Evolutionary conservation across 2,888 invertebrate species (phyloP), one percentile per base, ranked within the genome.

Genomic region (Phyllotreta striolata): DNA sequence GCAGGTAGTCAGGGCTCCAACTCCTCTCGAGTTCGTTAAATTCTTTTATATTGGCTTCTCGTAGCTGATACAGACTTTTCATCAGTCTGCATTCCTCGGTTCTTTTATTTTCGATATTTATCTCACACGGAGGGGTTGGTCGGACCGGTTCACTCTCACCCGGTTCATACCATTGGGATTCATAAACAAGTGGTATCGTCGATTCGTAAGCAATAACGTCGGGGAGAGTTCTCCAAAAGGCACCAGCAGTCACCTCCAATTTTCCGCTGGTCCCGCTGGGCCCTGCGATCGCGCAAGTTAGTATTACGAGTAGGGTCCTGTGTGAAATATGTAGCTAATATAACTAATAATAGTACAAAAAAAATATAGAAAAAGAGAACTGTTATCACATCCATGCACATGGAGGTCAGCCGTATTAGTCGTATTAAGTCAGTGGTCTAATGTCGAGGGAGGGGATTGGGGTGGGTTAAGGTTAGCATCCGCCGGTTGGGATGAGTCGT

Each of bases 231-330:
- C 37, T 51, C 51, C 51, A 51, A 10, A 35, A 51, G 10, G 51
- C 47, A 2, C 47, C 47, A 14, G 47, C 24, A 14, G 47, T 47
- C 24, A 47, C 24, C 13, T 47, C 47, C 8, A 47, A 3, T 9
- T 47, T 12, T n/a, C 12, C 10, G 3, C 10, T 41, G 43, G n/a
- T 41, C 4, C 43, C 58, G 24, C 24, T 4, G 24, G 4, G 24
- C n/a, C n/a, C n/a, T 1, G 24, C 24, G 1, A 4, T 24, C 24
- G 24, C 24, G 24, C 4, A 1, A 70, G 67, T 44, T 3, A 74
- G 73, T 9, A 72, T 46, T 41, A 74, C 69, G 4, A 24, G 24
- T 3, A 24, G 24, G 4, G 4, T 24, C 24, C 24, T 24, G 24
- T 24, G 4, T 24, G 24, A 24, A 24, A 24, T 3, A 24, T 4